phyloP scores from a whole-genome alignment of 2,888 invertebrate species.

The Rhamnusium bicolor region DNA sequence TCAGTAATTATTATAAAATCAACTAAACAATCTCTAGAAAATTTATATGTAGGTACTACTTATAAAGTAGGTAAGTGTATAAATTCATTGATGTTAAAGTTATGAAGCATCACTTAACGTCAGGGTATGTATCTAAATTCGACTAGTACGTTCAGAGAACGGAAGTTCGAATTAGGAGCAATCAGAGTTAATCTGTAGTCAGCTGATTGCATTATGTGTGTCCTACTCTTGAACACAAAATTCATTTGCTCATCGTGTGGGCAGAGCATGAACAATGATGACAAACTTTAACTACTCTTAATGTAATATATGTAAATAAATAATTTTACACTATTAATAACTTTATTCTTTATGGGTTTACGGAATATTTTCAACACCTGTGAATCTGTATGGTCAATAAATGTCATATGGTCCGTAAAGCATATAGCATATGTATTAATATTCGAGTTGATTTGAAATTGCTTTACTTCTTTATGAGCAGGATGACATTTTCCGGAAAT shows the following conservation, averaged over 20 bases:
- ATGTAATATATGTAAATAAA: constrained; percentile 36
- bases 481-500: neutral
- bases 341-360: constrained; percentile 14
- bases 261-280: constrained; percentile 27
- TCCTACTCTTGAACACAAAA: constrained; percentile 54
- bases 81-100: constrained; percentile 7
- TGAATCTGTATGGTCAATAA: neutral
- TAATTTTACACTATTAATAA: constrained; percentile 25
- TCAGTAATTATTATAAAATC: neutral
- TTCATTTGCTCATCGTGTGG: constrained; percentile 39
- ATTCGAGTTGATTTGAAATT: neutral
- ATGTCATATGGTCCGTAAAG: neutral
- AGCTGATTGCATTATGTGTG: constrained; percentile 69
- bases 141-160: constrained; percentile 54
- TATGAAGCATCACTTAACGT: constrained; percentile 27
- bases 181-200: constrained; percentile 71
- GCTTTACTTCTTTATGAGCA: neutral
- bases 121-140: constrained; percentile 29
- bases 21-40: neutral
- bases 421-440: neutral
- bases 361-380: neutral
- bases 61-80: neutral
- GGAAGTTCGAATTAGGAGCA: constrained; percentile 71
- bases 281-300: constrained; percentile 19
- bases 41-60: neutral